Base-by-base conservation (phyloP, 2,113 vertebrate genomes). In the Pithys albifrons region DNA sequence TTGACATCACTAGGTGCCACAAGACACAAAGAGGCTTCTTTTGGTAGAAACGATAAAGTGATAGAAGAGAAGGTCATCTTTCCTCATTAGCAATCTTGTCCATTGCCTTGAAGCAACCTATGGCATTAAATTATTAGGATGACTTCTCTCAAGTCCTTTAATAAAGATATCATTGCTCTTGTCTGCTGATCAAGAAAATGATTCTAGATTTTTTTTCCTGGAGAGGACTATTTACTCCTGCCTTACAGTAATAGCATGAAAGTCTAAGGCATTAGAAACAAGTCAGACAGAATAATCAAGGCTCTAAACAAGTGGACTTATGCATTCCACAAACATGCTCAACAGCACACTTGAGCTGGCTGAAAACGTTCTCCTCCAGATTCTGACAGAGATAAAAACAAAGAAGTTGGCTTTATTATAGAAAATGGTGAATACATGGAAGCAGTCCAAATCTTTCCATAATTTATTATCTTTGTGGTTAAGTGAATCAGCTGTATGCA, bases 401-500 rank as follows among this genome's bases (percentile, higher is more conserved):
- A 54, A 37, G 7, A 24, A 19, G 7, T 54, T 48, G 61, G 41
- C 57, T 51, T 76, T 66, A 89, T 61, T 85, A 62, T 9, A 88
- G 78, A 91, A 93, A 58, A 96, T n/a, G 33, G 66, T 89, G 76
- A 95, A 93, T 83, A 62, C 1, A 3, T 61, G 54, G 91, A 91
- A 57, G 54, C 19, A 66, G 46, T 76, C 85, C 94, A 96, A 43
- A 10, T 46, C 76, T 88, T 66, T 69, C 76, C 54, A 23, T 85
- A 88, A 95, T 95, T 96, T 91, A 94, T 88, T 80, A 76, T 80
- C 78, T 88, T 79, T 77, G 91, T 85, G 71, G 81, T 90, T 91
- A 95, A 95, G 62, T 91, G 87, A 95, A 85, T 96, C 91, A 96
- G 91, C 88, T 87, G 75, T 74, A 91, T 48, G 72, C 35, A 97